A percentile compares a stretch with the other conserved stretches of the same genome.
These are phyloP conservation scores for Cichlasoma orientale DNA, from an alignment of 2,797 vertebrate species.

Conservation along the genomic window DNA sequence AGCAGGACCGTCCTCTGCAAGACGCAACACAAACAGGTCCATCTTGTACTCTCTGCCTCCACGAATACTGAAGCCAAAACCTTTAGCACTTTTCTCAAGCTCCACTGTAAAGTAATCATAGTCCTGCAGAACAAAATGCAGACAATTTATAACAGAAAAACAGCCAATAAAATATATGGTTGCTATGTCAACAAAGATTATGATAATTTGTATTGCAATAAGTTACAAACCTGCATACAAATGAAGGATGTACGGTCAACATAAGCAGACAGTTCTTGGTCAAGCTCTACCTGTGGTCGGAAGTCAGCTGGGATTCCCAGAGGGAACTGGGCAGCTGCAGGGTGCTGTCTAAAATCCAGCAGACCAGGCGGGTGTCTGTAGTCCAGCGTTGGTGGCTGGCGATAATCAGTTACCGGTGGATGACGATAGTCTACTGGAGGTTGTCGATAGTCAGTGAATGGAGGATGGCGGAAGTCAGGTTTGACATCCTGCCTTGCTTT, in stretches of 20 bases:
- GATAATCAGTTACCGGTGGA: slow-evolving; percentile 92
- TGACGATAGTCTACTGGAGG: slow-evolving; percentile 93
- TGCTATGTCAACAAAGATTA: background rate
- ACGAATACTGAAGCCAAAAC: slow-evolving; percentile 98
- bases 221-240: slow-evolving; percentile 9
- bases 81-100: slow-evolving; percentile 97
- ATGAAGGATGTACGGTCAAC: background rate
- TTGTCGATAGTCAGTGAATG: slow-evolving; percentile 97
- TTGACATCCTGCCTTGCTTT: slow-evolving; percentile 99
- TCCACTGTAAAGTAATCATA: slow-evolving; percentile 99
- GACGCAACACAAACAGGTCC: slow-evolving; percentile 95
- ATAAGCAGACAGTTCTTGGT: background rate
- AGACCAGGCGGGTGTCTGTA: slow-evolving; percentile 93
- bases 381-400: slow-evolving; percentile 93
- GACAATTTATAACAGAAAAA: background rate
- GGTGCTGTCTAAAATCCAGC: slow-evolving; percentile 94
- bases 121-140: slow-evolving; percentile 81
- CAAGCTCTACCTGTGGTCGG: slow-evolving; percentile 77
- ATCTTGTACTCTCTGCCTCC: slow-evolving; percentile 99
- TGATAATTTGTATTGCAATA: background rate
- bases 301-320: slow-evolving; percentile 86
- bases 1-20: slow-evolving; percentile 97
- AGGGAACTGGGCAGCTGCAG: slow-evolving; percentile 90
- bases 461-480: slow-evolving; percentile 96
- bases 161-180: background rate